These are phyloP conservation scores for Brienomyrus longianalis DNA, from an alignment of 2,113 vertebrate genomes.

Conservation along the genomic window DNA sequence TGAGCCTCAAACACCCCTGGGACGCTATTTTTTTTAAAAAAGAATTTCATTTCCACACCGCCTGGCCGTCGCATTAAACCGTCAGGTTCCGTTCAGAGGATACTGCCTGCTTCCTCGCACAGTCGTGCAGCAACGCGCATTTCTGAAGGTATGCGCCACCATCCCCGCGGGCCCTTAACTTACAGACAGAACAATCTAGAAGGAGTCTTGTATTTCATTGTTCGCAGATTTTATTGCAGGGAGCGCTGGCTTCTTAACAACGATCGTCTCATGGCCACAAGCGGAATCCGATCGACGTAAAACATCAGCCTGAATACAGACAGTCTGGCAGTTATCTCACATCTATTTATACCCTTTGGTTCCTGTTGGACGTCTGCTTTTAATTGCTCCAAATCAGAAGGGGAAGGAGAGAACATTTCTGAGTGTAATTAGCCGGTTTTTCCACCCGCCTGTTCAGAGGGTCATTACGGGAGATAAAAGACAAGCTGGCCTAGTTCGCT, in stretches of 20 bases:
- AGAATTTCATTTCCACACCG: conserved; percentile 34
- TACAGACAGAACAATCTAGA: conserved; percentile 7
- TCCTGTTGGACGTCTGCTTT: not conserved
- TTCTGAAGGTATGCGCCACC: conserved; percentile 12
- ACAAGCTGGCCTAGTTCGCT: not conserved
- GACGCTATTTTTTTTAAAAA: conserved; percentile 14
- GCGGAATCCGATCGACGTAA: conserved; percentile 22
- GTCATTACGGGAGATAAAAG: conserved; percentile 6
- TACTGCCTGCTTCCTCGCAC: conserved; percentile 7
- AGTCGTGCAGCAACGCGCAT: conserved; percentile 17
- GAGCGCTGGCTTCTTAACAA: not conserved
- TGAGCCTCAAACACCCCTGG: conserved; percentile 28
- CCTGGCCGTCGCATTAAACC: conserved; percentile 26
- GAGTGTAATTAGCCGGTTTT: not conserved
- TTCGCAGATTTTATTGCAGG: conserved; percentile 9
- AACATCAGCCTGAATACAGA: conserved; percentile 9
- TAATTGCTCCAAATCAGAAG: not conserved
- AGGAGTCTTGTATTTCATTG: not conserved
- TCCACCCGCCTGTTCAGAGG: not conserved
- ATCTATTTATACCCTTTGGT: not conserved
- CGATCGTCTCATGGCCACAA: conserved; percentile 13
- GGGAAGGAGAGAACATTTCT: not conserved
- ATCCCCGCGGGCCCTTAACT: not conserved
- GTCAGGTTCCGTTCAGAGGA: conserved; percentile 19
- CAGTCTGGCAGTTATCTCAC: conserved; percentile 26